Conservation (phyloP, 1,140 invertebrate genomes). For the Aphelinus certus region DNA sequence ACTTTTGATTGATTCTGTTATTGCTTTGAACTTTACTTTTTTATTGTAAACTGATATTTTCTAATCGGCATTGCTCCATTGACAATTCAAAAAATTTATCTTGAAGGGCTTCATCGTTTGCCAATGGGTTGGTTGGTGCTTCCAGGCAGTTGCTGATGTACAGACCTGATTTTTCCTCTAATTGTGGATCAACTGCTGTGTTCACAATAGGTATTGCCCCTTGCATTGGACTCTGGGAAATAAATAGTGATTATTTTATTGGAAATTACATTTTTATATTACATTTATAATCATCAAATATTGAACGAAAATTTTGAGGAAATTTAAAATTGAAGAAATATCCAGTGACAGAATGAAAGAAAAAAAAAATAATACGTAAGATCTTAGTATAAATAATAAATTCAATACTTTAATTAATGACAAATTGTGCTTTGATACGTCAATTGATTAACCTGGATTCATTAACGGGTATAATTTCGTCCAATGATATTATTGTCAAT, state of each 20-base stretch:
- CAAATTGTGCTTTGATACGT: no score
- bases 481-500: no score
- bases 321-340: conserved; percentile 62
- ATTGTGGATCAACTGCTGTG: conserved; percentile 75
- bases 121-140: conserved; percentile 51
- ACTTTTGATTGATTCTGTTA: no score
- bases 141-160: conserved; percentile 78
- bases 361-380: no score
- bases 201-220: conserved; percentile 80
- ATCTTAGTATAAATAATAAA: no score
- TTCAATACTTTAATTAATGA: no score
- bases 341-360: no score
- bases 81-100: conserved; percentile 55
- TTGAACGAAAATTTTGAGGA: conserved; percentile 52
- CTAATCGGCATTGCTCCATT: conserved; percentile 47
- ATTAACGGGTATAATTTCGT: no score
- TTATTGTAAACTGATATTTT: background rate
- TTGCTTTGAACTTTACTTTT: no score
- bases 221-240: conserved; percentile 76
- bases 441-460: no score
- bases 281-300: background rate
- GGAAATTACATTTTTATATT: background rate
- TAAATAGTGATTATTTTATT: background rate
- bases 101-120: conserved; percentile 49
- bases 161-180: conserved; percentile 76